Conservation (phyloP, 2,797 vertebrate genomes). For the Catharus ustulatus region DNA sequence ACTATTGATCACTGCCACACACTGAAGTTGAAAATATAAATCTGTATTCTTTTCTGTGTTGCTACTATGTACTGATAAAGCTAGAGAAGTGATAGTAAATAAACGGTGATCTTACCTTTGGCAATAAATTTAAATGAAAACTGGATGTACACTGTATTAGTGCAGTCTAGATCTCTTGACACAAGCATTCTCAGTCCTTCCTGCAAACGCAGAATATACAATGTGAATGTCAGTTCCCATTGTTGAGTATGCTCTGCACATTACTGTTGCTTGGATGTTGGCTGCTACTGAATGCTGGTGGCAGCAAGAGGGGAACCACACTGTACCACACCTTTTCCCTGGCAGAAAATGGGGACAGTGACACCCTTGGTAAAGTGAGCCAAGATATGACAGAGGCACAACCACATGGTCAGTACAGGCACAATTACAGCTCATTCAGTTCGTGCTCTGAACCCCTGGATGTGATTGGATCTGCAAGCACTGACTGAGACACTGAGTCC, state of each 20-base stretch:
- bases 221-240: not conserved
- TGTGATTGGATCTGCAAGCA: not conserved
- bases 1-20: not conserved
- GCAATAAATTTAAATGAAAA: slow-evolving; percentile 97
- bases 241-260: not conserved
- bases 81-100: not conserved
- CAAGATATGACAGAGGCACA: not conserved
- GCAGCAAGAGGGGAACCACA: not conserved
- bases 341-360: not conserved
- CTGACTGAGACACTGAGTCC: not conserved
- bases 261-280: not conserved
- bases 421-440: not conserved
- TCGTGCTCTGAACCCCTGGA: not conserved
- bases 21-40: not conserved
- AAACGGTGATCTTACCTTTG: slow-evolving; percentile 83
- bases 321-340: not conserved
- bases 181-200: slow-evolving; percentile 95
- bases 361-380: not conserved
- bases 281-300: not conserved
- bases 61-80: not conserved
- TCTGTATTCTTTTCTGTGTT: not conserved
- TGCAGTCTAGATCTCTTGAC: slow-evolving; percentile 93
- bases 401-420: not conserved
- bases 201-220: slow-evolving; percentile 75
- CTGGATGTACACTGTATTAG: slow-evolving; percentile 92